Percentiles rank a stretch among this genome's conserved stretches.
Conservation (phyloP, 2,888 invertebrate species). For the Mactromeris polynyma region DNA sequence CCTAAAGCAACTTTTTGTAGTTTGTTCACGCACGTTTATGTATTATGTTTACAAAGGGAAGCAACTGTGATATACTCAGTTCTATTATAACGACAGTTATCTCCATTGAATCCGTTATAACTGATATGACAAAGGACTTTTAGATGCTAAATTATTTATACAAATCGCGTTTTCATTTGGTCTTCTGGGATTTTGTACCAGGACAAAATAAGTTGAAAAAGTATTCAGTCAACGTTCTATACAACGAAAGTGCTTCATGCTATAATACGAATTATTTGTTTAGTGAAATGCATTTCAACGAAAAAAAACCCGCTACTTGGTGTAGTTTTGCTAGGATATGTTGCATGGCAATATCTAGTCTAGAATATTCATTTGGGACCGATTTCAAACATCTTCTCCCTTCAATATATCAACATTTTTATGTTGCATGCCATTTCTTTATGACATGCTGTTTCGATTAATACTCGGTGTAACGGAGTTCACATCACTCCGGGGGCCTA, state of each 20-base stretch:
- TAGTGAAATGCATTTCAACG: background rate
- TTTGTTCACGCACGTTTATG: too few relatives aligned
- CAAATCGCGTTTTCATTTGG: background rate
- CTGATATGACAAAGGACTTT: background rate
- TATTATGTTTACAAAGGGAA: background rate
- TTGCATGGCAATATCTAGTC: constrained; percentile 17
- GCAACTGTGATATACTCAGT: background rate
- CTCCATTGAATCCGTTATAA: background rate
- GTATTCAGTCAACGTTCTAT: background rate
- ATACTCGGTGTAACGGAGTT: constrained; percentile 52
- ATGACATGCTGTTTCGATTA: constrained; percentile 61
- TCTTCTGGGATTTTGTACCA: background rate
- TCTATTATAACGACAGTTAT: background rate
- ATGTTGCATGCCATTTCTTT: constrained; percentile 50
- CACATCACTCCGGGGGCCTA: constrained; percentile 57
- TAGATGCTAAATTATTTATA: constrained; percentile 6
- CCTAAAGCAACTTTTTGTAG: too few relatives aligned
- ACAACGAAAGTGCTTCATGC: background rate
- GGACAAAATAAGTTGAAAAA: constrained; percentile 6
- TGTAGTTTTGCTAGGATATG: background rate
- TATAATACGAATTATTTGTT: background rate
- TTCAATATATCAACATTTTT: constrained; percentile 46
- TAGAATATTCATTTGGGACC: constrained; percentile 32
- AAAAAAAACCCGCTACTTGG: background rate
- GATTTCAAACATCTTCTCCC: constrained; percentile 30